phyloP scores from a whole-genome alignment of 2,888 invertebrate genomes.

The Stenodema calcarata region DNA sequence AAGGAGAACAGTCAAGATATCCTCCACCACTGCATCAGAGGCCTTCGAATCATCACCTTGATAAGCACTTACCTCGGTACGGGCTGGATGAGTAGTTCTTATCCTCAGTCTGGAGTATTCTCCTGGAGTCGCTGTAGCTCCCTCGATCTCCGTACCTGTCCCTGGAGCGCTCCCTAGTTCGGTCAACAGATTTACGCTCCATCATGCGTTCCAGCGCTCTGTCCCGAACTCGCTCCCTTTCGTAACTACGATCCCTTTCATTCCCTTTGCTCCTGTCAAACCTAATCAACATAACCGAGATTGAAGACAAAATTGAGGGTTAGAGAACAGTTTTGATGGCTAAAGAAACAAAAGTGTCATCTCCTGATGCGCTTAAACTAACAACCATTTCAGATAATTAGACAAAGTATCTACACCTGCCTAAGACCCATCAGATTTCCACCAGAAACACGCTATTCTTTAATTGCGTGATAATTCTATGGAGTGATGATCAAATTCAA shows the following conservation, averaged over 20 bases:
- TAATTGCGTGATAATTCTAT: no score
- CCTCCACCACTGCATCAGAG: no score
- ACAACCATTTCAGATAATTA: no score
- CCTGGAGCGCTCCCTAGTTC: constrained; percentile 49
- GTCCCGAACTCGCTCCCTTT: constrained; percentile 55
- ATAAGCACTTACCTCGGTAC: constrained; percentile 26
- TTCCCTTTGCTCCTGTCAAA: constrained; percentile 38
- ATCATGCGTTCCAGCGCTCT: constrained; percentile 60
- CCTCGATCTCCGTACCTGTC: constrained; percentile 38
- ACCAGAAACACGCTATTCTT: no score
- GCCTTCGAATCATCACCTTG: not conserved
- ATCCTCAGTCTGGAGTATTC: constrained; percentile 26
- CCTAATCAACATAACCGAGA: not conserved
- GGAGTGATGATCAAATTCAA: no score
- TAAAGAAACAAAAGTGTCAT: no score
- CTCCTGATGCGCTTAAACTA: no score
- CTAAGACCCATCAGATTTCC: no score
- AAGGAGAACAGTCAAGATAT: no score
- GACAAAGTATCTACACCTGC: no score
- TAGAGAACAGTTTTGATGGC: no score
- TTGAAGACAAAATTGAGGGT: no score
- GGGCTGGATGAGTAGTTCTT: constrained; percentile 41
- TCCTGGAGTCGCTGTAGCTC: constrained; percentile 27
- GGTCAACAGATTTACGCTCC: constrained; percentile 59
- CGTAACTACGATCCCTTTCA: constrained; percentile 48